phyloP scores from a whole-genome alignment of 2,113 vertebrate species.

The Anolis carolinensis region DNA sequence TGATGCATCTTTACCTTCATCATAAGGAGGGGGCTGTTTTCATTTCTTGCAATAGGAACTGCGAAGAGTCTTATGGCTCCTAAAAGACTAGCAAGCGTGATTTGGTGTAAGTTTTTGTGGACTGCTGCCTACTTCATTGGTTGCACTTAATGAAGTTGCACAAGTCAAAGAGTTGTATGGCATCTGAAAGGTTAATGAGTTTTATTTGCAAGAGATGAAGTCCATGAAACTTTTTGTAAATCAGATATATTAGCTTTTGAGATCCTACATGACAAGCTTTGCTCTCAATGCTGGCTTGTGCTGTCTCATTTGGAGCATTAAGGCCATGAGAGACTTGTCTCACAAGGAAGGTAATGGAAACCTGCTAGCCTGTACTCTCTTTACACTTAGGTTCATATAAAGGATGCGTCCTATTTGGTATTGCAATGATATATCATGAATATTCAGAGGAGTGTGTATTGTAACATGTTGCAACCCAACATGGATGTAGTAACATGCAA shows the following conservation, averaged over 20 bases:
- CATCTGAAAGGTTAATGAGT: too few species aligned
- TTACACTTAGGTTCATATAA: neutral
- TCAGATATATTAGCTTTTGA: too few species aligned
- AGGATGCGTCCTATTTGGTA: too few species aligned
- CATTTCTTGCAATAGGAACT: neutral
- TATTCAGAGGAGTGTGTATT: fast-evolving
- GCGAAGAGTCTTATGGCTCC: too few species aligned
- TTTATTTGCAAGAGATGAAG: too few species aligned
- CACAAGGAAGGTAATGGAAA: too few species aligned
- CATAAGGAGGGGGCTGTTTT: neutral
- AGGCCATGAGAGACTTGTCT: too few species aligned
- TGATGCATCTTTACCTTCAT: neutral
- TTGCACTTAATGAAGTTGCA: neutral
- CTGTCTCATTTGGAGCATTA: too few species aligned
- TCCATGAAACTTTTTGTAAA: too few species aligned
- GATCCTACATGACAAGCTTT: too few species aligned
- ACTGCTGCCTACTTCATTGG: neutral
- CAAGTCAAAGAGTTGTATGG: too few species aligned
- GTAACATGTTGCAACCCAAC: neutral
- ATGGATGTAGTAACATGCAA: neutral
- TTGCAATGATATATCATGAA: fast-evolving
- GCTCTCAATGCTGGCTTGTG: too few species aligned
- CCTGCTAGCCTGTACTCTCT: fast-evolving
- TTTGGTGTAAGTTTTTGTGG: neutral
- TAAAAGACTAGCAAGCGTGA: neutral